These are phyloP conservation scores for Choloepus hoffmanni DNA, from an alignment of 2,113 vertebrate genomes.

Conservation along the genomic window DNA sequence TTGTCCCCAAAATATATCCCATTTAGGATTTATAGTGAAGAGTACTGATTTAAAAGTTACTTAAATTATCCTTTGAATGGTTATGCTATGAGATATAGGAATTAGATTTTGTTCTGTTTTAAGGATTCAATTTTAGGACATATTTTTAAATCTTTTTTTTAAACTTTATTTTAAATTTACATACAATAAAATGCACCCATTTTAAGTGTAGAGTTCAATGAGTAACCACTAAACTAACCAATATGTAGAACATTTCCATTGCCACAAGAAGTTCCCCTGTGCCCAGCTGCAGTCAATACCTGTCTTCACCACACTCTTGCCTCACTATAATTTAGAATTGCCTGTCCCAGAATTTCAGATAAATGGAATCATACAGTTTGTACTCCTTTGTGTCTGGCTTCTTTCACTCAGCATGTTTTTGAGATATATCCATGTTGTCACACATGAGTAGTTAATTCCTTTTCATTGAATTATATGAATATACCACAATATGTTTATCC, in stretches of 20 bases:
- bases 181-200: neutral
- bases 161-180: neutral
- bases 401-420: neutral
- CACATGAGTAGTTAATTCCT: neutral
- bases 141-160: constrained; percentile 17
- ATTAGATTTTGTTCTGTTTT: constrained; percentile 18
- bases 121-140: constrained; percentile 27
- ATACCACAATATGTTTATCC: neutral
- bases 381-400: too few relatives aligned
- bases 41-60: constrained; percentile 1
- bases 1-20: neutral
- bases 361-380: too few relatives aligned
- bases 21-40: neutral
- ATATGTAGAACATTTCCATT: neutral
- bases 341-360: neutral
- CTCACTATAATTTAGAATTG: neutral
- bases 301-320: neutral
- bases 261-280: constrained; percentile 1
- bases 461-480: neutral
- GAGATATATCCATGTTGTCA: neutral
- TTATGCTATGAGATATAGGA: neutral
- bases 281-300: neutral
- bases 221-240: neutral
- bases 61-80: neutral
- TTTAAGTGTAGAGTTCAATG: neutral